Evolutionary conservation across 2,797 vertebrate genomes (phyloP), one percentile per base, ranked within the genome.

Genomic region (Rhinichthys osculus): DNA sequence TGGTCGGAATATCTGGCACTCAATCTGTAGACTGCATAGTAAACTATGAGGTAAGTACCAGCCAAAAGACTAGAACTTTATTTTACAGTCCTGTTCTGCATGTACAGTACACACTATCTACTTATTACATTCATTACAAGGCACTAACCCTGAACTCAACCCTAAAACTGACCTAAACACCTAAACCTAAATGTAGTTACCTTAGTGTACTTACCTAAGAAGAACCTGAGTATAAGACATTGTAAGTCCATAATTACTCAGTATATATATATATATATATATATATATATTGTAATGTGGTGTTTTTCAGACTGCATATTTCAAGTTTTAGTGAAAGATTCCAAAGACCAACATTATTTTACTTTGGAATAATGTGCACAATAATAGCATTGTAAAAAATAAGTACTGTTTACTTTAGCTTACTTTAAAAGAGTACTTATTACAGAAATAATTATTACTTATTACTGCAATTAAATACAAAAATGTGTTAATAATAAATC

Each of bases 11-110:
- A 89, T 90, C 90, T 67, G 92, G 95, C 57, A 95, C 96, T 90
- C 97, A 99, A 91, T 96, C 87, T 69, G 96, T 99, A 69, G 98
- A 99, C 90, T 99, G 95, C 92, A 91, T 92, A 16, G 94, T 99
- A 89, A 99, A 95, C 0, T 99, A 98, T 88, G 98, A 99, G 96
- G 98, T 98, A 93, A 96, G 94, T 85, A 23, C 87, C n/a, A 76
- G n/a, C 62, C 33, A 44, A 57, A 78, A 40, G 1, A 87, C 19
- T 87, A 83, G 54, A 88, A 50, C 35, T 69, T 38, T 69, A 69
- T 40, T 40, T 38, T 23, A 69, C 19, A 40, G 67, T 69, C 17
- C 3, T 21, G 19, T 76, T 54, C 11, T 76, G 30, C 10, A 13
- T 35, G 27, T 35, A 21, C 27, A 33, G 17, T 7, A 35, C 17